These are phyloP conservation scores for Latrodectus elegans DNA, from an alignment of 2,888 invertebrate genomes.

Conservation along the genomic window DNA sequence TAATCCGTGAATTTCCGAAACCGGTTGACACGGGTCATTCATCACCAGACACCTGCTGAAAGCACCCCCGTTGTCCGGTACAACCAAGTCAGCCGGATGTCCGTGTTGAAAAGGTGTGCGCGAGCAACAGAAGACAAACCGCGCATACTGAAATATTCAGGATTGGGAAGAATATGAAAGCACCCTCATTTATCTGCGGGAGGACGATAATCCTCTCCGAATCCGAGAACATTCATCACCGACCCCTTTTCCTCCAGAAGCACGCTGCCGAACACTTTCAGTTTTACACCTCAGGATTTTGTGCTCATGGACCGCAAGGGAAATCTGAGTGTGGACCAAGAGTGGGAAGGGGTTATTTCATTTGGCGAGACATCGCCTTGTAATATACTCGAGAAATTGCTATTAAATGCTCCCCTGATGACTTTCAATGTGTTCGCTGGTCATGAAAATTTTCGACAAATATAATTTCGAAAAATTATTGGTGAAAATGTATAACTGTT, in stretches of 20 bases:
- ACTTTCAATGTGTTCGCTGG: not conserved
- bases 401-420: not conserved
- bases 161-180: conserved; percentile 59
- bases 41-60: too few species aligned
- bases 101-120: conserved; percentile 28
- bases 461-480: too few species aligned
- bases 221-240: conserved; percentile 64
- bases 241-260: conserved; percentile 34
- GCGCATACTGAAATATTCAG: conserved; percentile 59
- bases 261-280: conserved; percentile 42
- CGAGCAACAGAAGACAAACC: conserved; percentile 31
- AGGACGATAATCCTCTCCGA: conserved; percentile 64
- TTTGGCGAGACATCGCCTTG: conserved; percentile 29
- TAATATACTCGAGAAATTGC: not conserved
- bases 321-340: conserved; percentile 34
- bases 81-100: conserved; percentile 22
- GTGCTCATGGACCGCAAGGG: conserved; percentile 36
- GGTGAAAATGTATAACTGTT: too few species aligned
- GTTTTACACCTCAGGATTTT: conserved; percentile 6
- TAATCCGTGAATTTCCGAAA: too few species aligned
- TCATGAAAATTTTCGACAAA: too few species aligned
- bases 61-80: not conserved
- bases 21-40: too few species aligned
- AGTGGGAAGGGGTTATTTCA: not conserved
- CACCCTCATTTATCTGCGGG: conserved; percentile 39